These are phyloP conservation scores for Glossophaga mutica DNA, from an alignment of 2,797 vertebrate species.

Conservation along the genomic window DNA sequence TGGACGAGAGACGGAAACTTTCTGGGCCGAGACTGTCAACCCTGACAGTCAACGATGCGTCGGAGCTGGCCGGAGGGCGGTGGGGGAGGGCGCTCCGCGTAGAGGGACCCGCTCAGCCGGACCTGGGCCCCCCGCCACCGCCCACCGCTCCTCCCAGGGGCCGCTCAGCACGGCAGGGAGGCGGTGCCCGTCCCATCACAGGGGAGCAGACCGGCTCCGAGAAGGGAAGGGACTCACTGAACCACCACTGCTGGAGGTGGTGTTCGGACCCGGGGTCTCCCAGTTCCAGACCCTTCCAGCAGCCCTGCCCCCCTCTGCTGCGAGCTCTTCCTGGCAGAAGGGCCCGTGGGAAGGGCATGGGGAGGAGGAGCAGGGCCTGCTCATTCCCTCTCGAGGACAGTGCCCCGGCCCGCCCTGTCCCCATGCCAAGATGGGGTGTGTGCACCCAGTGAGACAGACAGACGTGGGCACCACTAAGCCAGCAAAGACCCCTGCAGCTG, in stretches of 20 bases:
- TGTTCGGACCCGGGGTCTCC: accelerated
- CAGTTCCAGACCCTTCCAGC: accelerated
- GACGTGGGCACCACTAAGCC: background rate
- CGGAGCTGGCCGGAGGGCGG: background rate
- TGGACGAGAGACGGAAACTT: background rate
- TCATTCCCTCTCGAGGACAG: no score
- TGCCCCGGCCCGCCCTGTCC: no score
- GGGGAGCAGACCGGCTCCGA: background rate
- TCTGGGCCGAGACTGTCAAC: background rate
- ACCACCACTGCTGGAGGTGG: accelerated
- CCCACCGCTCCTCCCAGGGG: accelerated
- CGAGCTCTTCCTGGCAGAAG: accelerated
- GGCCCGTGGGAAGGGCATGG: background rate
- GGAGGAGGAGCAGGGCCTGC: background rate
- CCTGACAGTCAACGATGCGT: background rate
- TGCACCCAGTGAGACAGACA: accelerated
- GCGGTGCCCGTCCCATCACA: accelerated
- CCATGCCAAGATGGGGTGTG: background rate
- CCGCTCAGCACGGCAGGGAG: accelerated
- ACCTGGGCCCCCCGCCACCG: accelerated
- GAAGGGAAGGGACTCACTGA: accelerated
- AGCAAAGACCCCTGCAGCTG: background rate
- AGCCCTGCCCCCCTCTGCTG: no score
- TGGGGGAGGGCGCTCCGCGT: accelerated
- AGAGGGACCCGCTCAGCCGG: accelerated